Conservation (phyloP, 1,140 invertebrate species). For the Ceratosolen solmsi region DNA sequence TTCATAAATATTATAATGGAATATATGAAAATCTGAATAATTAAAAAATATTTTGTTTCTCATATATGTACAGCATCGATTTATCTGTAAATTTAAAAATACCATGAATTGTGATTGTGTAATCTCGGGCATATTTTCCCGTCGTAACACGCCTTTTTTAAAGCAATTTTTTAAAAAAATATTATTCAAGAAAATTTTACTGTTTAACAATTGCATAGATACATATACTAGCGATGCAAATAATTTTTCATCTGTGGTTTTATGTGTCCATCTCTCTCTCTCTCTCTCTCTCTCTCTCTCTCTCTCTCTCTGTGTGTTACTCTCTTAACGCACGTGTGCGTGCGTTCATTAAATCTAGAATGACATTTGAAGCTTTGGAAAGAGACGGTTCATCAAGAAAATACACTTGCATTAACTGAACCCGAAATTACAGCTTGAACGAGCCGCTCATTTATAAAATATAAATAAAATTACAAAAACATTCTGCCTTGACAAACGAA, state of each 20-base stretch:
- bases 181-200: not conserved
- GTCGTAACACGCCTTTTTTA: slow-evolving; percentile 11
- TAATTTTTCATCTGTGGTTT: not conserved
- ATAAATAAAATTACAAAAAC: no score
- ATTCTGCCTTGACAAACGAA: no score
- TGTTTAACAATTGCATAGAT: not conserved
- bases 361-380: slow-evolving; percentile 11
- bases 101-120: not conserved
- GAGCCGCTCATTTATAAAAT: not conserved
- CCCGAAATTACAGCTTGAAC: not conserved
- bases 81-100: slow-evolving; percentile 11
- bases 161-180: slow-evolving; percentile 6
- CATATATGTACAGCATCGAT: no score
- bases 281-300: no score
- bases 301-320: no score
- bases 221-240: not conserved
- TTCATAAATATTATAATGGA: no score
- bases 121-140: slow-evolving; percentile 39
- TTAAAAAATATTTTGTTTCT: no score
- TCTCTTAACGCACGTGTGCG: no score
- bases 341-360: slow-evolving; percentile 5
- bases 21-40: no score
- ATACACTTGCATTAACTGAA: slow-evolving; percentile 33
- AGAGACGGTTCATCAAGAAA: slow-evolving; percentile 19
- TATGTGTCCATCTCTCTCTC: no score